These are phyloP conservation scores for Ischnus inquisitorius DNA, from an alignment of 2,888 invertebrate genomes.

Conservation along the genomic window DNA sequence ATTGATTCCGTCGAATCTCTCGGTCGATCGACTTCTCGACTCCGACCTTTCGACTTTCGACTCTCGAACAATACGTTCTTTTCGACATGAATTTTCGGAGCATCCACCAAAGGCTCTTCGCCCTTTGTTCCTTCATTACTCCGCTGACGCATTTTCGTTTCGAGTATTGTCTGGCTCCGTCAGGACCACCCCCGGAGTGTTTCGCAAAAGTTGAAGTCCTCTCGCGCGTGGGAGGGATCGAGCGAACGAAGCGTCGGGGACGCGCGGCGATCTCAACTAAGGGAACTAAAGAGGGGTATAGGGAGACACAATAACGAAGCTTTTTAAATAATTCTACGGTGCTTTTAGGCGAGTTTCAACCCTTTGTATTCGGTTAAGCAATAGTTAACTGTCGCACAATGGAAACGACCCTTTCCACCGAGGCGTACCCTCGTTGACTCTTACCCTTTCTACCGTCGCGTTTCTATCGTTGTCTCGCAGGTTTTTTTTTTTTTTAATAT, in stretches of 20 bases:
- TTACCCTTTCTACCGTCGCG: background rate
- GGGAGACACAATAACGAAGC: constrained; percentile 71
- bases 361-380: constrained; percentile 72
- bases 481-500: constrained; percentile 16
- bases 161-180: constrained; percentile 2
- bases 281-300: constrained; percentile 15
- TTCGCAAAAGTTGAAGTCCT: constrained; percentile 9
- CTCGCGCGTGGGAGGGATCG: background rate
- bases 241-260: constrained; percentile 17
- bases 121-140: constrained; percentile 13
- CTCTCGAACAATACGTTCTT: background rate
- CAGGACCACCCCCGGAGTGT: background rate
- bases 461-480: background rate
- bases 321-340: constrained; percentile 76
- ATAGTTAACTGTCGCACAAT: constrained; percentile 74
- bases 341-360: constrained; percentile 64
- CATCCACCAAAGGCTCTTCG: background rate
- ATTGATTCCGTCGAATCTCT: constrained; percentile 4
- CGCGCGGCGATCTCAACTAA: background rate
- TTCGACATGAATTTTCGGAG: constrained; percentile 14
- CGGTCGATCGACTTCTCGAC: constrained; percentile 12
- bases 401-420: constrained; percentile 59
- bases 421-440: constrained; percentile 54
- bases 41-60: background rate
- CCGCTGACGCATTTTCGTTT: constrained; percentile 6